A percentile compares a stretch with the other conserved stretches of the same genome.
Evolutionary conservation across 2,797 vertebrate species (phyloP).

Genomic region (Okamejei kenojei): DNA sequence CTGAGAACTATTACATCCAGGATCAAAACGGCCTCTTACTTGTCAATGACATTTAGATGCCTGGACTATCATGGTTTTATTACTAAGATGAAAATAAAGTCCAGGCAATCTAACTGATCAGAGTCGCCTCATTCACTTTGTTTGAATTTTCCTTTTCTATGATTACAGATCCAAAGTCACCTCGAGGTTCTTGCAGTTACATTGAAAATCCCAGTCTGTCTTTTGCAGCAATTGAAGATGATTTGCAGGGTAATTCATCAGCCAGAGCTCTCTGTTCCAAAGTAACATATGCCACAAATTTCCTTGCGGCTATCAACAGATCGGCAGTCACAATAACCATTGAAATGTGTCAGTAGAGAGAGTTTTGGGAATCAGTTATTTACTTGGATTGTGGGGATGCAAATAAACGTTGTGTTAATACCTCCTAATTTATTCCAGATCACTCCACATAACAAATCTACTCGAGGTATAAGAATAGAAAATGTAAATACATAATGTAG

Average conservation of each 20-base stretch:
- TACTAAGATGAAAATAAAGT: background rate
- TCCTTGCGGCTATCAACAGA: background rate
- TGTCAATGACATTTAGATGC: background rate
- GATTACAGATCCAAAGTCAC: background rate
- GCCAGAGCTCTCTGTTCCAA: background rate
- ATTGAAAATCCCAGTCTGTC: background rate
- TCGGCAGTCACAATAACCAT: background rate
- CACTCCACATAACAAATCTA: background rate
- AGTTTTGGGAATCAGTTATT: background rate
- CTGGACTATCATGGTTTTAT: background rate
- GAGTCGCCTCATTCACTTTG: background rate
- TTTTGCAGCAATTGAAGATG: background rate
- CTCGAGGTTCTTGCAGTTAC: background rate
- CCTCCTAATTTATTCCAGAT: conserved; percentile 24
- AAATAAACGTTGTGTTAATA: background rate
- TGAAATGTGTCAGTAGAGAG: background rate
- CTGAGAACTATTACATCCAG: no score
- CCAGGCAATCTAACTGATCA: background rate
- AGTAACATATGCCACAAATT: background rate
- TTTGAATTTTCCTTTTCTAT: background rate
- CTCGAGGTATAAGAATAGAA: background rate
- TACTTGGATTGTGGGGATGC: background rate
- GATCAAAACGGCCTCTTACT: background rate
- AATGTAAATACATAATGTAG: no score
- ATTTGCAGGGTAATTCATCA: conserved; percentile 3